Conservation (phyloP, 2,113 vertebrate species). For the Acanthochromis polyacanthus region DNA sequence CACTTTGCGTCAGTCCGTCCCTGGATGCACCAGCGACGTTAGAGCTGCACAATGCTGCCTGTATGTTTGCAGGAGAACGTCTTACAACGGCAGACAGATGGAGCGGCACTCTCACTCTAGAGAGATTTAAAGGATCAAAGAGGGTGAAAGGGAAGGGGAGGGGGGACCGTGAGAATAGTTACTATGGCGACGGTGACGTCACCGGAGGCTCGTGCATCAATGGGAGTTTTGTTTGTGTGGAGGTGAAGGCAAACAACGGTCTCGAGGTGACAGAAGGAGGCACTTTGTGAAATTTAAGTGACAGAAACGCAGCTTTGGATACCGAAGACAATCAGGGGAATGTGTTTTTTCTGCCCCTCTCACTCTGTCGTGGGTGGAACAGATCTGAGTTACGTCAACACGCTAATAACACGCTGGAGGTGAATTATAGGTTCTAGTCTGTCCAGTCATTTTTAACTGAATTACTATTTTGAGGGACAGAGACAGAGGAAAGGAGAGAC, state of each 20-base stretch:
- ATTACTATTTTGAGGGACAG: slow-evolving; percentile 35
- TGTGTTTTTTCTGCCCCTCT: background rate
- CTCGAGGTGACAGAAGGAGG: slow-evolving; percentile 40
- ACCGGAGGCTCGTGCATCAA: slow-evolving; percentile 61
- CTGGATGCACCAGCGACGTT: slow-evolving; percentile 17
- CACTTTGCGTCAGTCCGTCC: slow-evolving; percentile 3
- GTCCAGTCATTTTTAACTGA: slow-evolving; percentile 53
- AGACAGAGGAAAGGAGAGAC: slow-evolving; percentile 13
- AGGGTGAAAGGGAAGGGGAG: slow-evolving; percentile 50
- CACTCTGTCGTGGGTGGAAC: slow-evolving; percentile 42
- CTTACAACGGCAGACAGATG: slow-evolving; percentile 45
- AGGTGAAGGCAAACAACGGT: slow-evolving; percentile 56
- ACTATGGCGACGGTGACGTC: slow-evolving; percentile 80
- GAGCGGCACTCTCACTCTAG: slow-evolving; percentile 67
- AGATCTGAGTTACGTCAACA: slow-evolving; percentile 58
- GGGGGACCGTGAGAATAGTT: slow-evolving; percentile 75
- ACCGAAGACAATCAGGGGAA: slow-evolving; percentile 29
- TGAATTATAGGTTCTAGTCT: slow-evolving; percentile 52
- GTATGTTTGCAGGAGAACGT: slow-evolving; percentile 29
- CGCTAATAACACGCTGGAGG: slow-evolving; percentile 43
- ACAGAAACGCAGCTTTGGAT: slow-evolving; percentile 30
- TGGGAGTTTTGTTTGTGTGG: slow-evolving; percentile 69
- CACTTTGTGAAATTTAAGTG: slow-evolving; percentile 53
- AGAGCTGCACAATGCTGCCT: slow-evolving; percentile 27
- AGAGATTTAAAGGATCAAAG: slow-evolving; percentile 71